These are phyloP conservation scores for Rallus crepitans DNA, from an alignment of 2,797 vertebrate genomes.

Conservation along the genomic window DNA sequence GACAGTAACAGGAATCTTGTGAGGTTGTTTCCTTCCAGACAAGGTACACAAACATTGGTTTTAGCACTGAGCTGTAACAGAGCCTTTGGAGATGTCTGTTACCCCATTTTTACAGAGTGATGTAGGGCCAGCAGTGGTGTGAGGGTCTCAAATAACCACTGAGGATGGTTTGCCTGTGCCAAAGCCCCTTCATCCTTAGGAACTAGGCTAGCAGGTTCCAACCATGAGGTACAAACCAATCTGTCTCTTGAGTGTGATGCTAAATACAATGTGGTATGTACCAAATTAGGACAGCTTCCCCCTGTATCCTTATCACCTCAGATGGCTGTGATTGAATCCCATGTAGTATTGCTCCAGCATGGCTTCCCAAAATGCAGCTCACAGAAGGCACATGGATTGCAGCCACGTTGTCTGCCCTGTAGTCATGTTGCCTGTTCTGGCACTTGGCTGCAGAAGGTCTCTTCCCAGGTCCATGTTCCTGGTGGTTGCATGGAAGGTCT, in stretches of 20 bases:
- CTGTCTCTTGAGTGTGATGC: background rate
- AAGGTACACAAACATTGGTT: conserved; percentile 43
- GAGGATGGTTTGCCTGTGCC: accelerated
- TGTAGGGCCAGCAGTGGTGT: background rate
- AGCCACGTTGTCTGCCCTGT: too few species aligned
- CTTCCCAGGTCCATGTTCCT: background rate
- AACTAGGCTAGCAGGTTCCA: background rate
- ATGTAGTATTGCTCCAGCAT: background rate
- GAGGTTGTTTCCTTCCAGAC: conserved; percentile 35
- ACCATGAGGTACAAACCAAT: background rate
- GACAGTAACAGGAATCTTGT: conserved; percentile 12
- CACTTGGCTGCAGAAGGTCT: background rate
- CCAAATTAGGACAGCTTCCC: background rate
- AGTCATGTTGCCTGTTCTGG: background rate
- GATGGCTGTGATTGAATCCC: accelerated
- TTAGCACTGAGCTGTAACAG: conserved; percentile 30
- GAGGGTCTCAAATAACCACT: accelerated
- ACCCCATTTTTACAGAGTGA: background rate
- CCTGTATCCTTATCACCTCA: background rate
- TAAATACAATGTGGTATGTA: background rate
- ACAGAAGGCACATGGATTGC: accelerated
- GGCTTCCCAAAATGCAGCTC: background rate
- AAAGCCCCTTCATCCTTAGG: background rate
- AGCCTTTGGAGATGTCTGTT: background rate
- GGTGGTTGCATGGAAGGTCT: background rate